phyloP scores from a whole-genome alignment of 2,888 invertebrate genomes.

The Melanostoma scalare region DNA sequence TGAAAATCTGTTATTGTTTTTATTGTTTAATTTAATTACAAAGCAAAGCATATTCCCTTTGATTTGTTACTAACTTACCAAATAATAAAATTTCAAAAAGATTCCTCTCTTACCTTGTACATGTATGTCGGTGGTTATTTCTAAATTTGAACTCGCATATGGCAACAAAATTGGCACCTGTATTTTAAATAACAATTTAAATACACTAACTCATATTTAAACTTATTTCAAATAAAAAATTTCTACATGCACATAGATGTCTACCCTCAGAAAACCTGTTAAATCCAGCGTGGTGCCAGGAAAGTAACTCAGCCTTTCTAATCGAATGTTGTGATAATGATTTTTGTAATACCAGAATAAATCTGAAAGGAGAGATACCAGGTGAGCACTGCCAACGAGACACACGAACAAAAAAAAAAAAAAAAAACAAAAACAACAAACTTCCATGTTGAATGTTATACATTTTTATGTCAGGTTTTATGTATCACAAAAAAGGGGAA shows the following conservation, averaged over 20 bases:
- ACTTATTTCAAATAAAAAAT: conserved; percentile 9
- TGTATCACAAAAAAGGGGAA: not conserved
- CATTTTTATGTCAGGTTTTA: conserved; percentile 3
- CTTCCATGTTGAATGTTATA: conserved; percentile 63
- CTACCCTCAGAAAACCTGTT: conserved; percentile 84
- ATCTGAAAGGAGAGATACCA: conserved; percentile 79
- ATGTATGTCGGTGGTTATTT: conserved; percentile 3
- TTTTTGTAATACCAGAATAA: conserved; percentile 87
- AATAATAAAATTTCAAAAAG: not conserved
- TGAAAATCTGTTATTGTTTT: too few relatives aligned
- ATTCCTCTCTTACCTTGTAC: not conserved
- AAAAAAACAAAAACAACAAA: not conserved
- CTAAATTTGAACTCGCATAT: not conserved
- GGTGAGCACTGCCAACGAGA: conserved; percentile 77
- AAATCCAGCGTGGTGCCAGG: conserved; percentile 85
- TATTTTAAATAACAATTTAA: not conserved
- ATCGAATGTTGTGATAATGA: conserved; percentile 85
- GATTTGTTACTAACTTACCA: too few relatives aligned
- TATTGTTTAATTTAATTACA: too few relatives aligned
- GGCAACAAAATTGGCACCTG: not conserved
- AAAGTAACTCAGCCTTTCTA: conserved; percentile 77
- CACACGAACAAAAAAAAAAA: conserved; percentile 7
- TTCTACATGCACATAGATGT: conserved; percentile 83
- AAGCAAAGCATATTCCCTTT: too few relatives aligned
- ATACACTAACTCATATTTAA: not conserved